Conservation (phyloP, 2,797 vertebrate species). For the Florisuga fusca region DNA sequence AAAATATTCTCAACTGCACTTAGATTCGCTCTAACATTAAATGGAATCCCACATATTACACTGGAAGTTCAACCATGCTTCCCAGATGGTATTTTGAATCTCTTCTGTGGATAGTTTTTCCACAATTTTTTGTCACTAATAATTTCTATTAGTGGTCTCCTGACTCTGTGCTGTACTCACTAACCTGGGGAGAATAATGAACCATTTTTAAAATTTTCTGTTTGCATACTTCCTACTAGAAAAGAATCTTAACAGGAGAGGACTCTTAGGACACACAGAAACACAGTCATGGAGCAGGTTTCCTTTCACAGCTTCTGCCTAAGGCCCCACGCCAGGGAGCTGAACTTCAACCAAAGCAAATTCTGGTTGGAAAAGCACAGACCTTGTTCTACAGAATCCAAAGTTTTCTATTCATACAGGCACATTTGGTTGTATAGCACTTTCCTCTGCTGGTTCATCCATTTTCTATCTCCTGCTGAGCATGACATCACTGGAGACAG, state of each 20-base stretch:
- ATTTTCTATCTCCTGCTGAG: neutral
- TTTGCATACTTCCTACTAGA: neutral
- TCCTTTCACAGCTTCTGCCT: neutral
- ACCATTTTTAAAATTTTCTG: rapidly evolving
- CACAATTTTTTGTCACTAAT: neutral
- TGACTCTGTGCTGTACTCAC: rapidly evolving
- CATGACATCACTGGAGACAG: neutral
- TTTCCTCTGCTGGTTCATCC: neutral
- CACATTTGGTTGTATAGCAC: neutral
- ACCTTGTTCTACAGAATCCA: neutral
- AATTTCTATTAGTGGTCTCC: neutral
- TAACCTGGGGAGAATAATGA: neutral
- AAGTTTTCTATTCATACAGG: neutral
- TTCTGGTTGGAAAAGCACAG: neutral
- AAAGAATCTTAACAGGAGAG: neutral
- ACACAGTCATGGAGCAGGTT: neutral
- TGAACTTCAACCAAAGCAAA: neutral
- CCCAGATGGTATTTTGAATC: rapidly evolving
- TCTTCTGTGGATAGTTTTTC: neutral
- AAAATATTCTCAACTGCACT: neutral
- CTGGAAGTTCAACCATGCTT: neutral
- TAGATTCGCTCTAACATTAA: neutral
- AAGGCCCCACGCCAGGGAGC: neutral
- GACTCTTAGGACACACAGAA: neutral
- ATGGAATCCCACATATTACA: neutral